Evolutionary conservation across 1,140 invertebrate species (phyloP), one percentile per base, ranked within the genome.

Genomic region (Philopotamus ludificatus): DNA sequence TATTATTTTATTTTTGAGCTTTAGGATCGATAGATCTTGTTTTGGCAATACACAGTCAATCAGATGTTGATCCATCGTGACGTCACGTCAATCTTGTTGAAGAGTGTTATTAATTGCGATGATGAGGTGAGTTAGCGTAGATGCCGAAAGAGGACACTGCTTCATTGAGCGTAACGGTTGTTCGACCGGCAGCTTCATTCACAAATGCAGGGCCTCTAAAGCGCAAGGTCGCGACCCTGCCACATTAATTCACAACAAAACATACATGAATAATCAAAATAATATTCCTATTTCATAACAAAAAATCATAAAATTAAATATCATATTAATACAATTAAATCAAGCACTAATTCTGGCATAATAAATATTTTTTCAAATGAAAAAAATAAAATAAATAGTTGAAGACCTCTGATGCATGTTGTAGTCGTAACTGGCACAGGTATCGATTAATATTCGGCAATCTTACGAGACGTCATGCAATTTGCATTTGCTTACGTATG

Each of bases 121-220:
- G 28, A 45, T n/a, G 44, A 23, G 16, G 3, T 25, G 22, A 25
- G 12, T n/a, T n/a, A n/a, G n/a, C n/a, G n/a, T n/a, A n/a, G n/a
- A n/a, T n/a, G n/a, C 18, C 2, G 20, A 53, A 53, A 26, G 50
- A 53, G 50, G 53, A 20, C 53, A 39, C 10, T 34, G 41, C 42
- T 39, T 20, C 55, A 58, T 58, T 58, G 39, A 58, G 39, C 55
- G 16, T 58, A 58, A 58, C 55, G 55, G 55, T 58, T 58, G 39
- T 58, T 58, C 55, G 42, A 58, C 55, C 55, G 42, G 55, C 16
- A 45, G 55, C 39, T 58, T 58, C 55, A 58, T 58, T 58, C 55
- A 58, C 15, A 22, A 57, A 15, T 2, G 15, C 7, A 18, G 34
- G 53, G 4, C 15, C 39, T n/a, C 16, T 8, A 18, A 58, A 58